Evolutionary conservation across 2,113 vertebrate species (phyloP).

Genomic region (Ornithorhynchus anatinus): DNA sequence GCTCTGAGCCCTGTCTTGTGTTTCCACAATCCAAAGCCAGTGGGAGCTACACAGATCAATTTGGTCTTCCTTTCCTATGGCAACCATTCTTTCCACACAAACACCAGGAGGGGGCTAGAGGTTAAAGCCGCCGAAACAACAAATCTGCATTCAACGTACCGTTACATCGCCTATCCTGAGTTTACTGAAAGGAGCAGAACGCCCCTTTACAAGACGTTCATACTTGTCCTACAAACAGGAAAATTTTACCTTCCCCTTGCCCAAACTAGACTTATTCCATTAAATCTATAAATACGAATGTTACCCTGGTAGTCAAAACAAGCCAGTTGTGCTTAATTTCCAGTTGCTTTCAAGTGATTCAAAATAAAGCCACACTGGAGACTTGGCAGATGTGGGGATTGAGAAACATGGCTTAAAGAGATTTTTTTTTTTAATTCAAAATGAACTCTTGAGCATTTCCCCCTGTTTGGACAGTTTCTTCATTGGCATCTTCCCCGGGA

Average conservation of each 20-base stretch:
- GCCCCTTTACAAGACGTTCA: too few relatives aligned
- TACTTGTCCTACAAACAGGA: too few relatives aligned
- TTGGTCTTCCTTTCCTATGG: neutral
- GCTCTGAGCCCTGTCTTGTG: constrained; percentile 4
- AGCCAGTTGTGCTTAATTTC: constrained; percentile 15
- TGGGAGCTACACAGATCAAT: neutral
- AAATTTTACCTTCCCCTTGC: neutral
- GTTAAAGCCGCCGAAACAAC: neutral
- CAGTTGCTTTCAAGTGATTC: neutral
- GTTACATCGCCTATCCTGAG: neutral
- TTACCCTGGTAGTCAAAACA: too few relatives aligned
- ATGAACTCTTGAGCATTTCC: too few relatives aligned
- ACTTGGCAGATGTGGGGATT: too few relatives aligned
- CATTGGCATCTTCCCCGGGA: too few relatives aligned
- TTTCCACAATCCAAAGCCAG: constrained; percentile 30
- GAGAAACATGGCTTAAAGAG: too few relatives aligned
- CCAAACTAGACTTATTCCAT: neutral
- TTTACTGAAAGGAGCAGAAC: neutral
- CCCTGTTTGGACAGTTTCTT: too few relatives aligned
- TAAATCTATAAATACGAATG: too few relatives aligned
- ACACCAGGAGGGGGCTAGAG: neutral
- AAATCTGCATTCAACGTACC: neutral
- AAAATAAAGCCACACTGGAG: too few relatives aligned
- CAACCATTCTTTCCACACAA: neutral
- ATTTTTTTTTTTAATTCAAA: too few relatives aligned